Evolutionary conservation across 2,888 invertebrate genomes (phyloP).

Genomic region (Diabrotica balteata): DNA sequence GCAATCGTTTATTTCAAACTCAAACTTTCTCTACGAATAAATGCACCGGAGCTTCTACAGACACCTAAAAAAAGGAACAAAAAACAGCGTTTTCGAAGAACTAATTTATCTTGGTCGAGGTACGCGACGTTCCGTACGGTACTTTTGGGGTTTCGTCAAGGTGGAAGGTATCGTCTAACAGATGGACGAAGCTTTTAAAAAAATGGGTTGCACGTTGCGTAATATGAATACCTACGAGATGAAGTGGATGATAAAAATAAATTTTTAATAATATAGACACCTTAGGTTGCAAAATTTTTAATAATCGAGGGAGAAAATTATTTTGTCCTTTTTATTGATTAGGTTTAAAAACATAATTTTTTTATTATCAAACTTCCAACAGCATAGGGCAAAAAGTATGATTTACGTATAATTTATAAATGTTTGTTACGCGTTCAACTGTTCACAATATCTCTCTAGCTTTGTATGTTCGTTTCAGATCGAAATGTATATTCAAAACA

Average conservation of each 20-base stretch:
- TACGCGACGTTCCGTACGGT: slow-evolving; percentile 20
- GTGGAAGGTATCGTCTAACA: slow-evolving; percentile 18
- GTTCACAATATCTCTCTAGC: too few relatives aligned
- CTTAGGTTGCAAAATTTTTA: too few relatives aligned
- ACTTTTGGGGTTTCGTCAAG: slow-evolving; percentile 26
- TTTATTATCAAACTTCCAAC: too few relatives aligned
- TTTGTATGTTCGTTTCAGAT: too few relatives aligned
- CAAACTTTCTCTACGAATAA: slow-evolving; percentile 39
- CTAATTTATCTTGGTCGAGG: slow-evolving; percentile 26
- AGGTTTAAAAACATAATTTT: too few relatives aligned
- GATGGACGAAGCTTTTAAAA: slow-evolving; percentile 8
- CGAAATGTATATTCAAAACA: too few relatives aligned
- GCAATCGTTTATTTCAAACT: slow-evolving; percentile 35
- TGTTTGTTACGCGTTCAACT: too few relatives aligned
- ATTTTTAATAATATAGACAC: too few relatives aligned
- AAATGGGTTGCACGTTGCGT: slow-evolving; percentile 1
- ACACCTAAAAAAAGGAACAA: slow-evolving; percentile 25
- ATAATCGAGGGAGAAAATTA: too few relatives aligned
- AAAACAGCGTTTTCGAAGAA: slow-evolving; percentile 19
- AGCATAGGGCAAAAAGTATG: too few relatives aligned
- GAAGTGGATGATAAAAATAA: not conserved
- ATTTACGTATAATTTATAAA: too few relatives aligned
- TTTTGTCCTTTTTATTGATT: too few relatives aligned
- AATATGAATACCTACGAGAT: not conserved
- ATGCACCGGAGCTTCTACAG: slow-evolving; percentile 24